These are phyloP conservation scores for Chelonus insularis DNA, from an alignment of 1,140 invertebrate genomes.

Conservation along the genomic window DNA sequence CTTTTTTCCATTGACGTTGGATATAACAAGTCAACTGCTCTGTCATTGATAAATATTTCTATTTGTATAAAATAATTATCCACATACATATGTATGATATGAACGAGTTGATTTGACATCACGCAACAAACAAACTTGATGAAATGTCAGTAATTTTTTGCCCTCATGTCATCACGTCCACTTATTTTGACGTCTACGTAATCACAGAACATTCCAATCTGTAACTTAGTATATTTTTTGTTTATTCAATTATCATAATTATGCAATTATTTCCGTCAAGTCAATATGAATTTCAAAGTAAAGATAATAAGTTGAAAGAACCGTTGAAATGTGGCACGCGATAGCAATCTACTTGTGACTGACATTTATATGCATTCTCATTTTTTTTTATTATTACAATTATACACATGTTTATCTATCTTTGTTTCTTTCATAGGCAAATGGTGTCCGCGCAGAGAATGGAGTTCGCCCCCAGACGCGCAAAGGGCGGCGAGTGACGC, in stretches of 20 bases:
- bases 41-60: too few species aligned
- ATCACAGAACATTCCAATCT: slow-evolving; percentile 30
- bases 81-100: too few species aligned
- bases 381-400: slow-evolving; percentile 2
- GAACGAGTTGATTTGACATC: too few species aligned
- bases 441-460: slow-evolving; percentile 86
- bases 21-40: too few species aligned
- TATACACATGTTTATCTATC: slow-evolving; percentile 16
- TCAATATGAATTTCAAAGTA: slow-evolving; percentile 15
- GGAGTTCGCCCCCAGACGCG: slow-evolving; percentile 81
- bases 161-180: background rate
- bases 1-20: too few species aligned
- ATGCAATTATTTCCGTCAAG: slow-evolving; percentile 47
- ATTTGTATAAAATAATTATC: too few species aligned
- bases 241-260: slow-evolving; percentile 60
- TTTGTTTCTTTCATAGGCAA: slow-evolving; percentile 70
- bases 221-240: slow-evolving; percentile 37
- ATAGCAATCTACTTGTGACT: slow-evolving; percentile 5
- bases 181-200: slow-evolving; percentile 17
- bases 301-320: slow-evolving; percentile 4
- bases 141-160: too few species aligned
- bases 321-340: background rate
- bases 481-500: slow-evolving; percentile 71
- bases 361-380: background rate
- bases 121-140: too few species aligned